phyloP scores from a whole-genome alignment of 1,140 invertebrate species.

The Trichonephila clavata region DNA sequence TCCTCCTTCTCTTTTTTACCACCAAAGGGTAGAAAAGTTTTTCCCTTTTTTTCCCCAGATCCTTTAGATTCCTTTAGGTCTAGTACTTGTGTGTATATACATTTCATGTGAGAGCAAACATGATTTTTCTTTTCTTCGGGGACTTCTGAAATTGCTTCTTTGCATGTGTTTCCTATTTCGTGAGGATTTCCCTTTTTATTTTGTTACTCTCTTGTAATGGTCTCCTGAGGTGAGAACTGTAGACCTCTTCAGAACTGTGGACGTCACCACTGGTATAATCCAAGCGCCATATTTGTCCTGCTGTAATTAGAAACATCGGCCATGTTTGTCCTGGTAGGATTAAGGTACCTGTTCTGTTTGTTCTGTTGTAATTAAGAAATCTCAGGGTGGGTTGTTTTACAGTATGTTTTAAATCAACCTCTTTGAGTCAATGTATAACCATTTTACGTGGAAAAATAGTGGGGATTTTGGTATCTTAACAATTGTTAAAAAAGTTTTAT shows the following conservation, averaged over 20 bases:
- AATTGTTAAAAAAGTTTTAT: no score
- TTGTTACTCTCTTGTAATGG: slow-evolving; percentile 46
- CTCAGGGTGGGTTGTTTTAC: no score
- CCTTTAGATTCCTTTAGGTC: slow-evolving; percentile 41
- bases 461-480: no score
- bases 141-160: slow-evolving; percentile 73
- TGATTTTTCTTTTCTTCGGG: slow-evolving; percentile 70
- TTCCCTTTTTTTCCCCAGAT: slow-evolving; percentile 5
- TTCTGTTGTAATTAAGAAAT: not conserved
- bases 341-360: not conserved
- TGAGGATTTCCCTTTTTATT: slow-evolving; percentile 55
- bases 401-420: no score
- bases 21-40: slow-evolving; percentile 60
- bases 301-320: not conserved
- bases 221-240: slow-evolving; percentile 68
- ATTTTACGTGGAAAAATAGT: no score
- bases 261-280: slow-evolving; percentile 11
- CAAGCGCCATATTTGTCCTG: slow-evolving; percentile 51
- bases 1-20: slow-evolving; percentile 43
- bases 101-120: slow-evolving; percentile 75
- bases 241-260: not conserved
- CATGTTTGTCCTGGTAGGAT: not conserved
- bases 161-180: slow-evolving; percentile 74
- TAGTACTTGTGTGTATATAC: slow-evolving; percentile 75
- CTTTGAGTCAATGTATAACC: no score